Evolutionary conservation across 2,113 vertebrate genomes (phyloP).

Genomic region (Nothobranchius furzeri): DNA sequence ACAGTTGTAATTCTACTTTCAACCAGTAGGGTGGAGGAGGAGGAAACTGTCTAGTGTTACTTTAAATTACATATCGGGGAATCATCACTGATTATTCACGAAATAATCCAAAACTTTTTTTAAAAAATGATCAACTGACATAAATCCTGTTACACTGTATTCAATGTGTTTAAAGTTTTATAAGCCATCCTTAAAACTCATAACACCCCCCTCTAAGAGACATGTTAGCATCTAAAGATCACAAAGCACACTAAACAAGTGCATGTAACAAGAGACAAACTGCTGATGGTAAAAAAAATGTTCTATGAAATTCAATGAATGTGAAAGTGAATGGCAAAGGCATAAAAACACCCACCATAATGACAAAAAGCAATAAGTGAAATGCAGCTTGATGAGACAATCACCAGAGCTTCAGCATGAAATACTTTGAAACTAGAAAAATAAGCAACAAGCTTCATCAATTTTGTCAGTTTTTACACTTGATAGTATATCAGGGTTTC

Average conservation of each 20-base stretch:
- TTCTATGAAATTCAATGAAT: conserved; percentile 40
- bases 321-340: conserved; percentile 17
- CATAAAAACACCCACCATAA: conserved; percentile 17
- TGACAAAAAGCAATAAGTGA: conserved; percentile 42
- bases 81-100: neutral
- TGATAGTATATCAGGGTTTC: neutral
- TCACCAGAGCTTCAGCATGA: conserved; percentile 47
- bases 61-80: neutral
- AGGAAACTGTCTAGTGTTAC: no score
- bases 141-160: no score
- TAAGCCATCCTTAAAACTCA: neutral
- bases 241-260: conserved; percentile 20
- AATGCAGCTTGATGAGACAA: conserved; percentile 39
- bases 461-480: neutral
- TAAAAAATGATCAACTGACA: no score
- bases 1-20: no score
- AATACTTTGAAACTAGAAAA: neutral
- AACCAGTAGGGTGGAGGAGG: no score
- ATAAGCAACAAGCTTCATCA: neutral
- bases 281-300: conserved; percentile 29
- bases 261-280: neutral
- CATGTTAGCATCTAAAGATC: neutral
- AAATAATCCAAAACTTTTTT: no score
- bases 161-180: neutral
- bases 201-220: neutral